Evolutionary conservation across 2,888 invertebrate genomes (phyloP).

Genomic region (Pyralis farinalis): DNA sequence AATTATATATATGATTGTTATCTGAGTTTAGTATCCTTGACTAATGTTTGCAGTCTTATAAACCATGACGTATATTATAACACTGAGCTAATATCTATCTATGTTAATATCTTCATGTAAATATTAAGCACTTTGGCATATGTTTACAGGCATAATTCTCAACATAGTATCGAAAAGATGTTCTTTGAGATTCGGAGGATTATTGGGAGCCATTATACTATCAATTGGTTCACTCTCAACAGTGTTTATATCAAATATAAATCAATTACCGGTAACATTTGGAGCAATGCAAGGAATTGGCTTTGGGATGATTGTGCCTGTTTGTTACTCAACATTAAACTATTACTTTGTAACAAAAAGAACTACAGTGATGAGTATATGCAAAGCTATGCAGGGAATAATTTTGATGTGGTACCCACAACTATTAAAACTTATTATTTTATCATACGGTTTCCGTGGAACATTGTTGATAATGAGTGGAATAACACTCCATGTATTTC

Average conservation of each 20-base stretch:
- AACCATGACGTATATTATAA: too few species aligned
- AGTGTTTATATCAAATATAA: slow-evolving; percentile 75
- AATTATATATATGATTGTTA: too few species aligned
- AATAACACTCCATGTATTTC: slow-evolving; percentile 79
- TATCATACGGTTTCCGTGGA: slow-evolving; percentile 82
- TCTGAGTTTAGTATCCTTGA: too few species aligned
- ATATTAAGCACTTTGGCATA: too few species aligned
- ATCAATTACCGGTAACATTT: slow-evolving; percentile 79
- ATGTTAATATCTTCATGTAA: too few species aligned
- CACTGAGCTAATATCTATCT: too few species aligned
- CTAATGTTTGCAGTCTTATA: too few species aligned
- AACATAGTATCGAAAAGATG: slow-evolving; percentile 76
- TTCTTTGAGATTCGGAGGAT: slow-evolving; percentile 77
- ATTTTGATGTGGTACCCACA: slow-evolving; percentile 82
- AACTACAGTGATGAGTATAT: slow-evolving; percentile 82
- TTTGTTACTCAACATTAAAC: slow-evolving; percentile 83
- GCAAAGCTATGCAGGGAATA: slow-evolving; percentile 82
- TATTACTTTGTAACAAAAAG: slow-evolving; percentile 82
- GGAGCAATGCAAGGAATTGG: slow-evolving; percentile 82
- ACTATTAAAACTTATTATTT: slow-evolving; percentile 70
- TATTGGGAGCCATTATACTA: slow-evolving; percentile 76
- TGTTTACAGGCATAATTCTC: slow-evolving; percentile 81
- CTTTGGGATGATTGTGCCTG: slow-evolving; percentile 83
- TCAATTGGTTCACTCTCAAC: slow-evolving; percentile 74
- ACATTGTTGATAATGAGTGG: slow-evolving; percentile 81